Conservation (phyloP, 2,797 vertebrate genomes). For the Hippoglossus hippoglossus region DNA sequence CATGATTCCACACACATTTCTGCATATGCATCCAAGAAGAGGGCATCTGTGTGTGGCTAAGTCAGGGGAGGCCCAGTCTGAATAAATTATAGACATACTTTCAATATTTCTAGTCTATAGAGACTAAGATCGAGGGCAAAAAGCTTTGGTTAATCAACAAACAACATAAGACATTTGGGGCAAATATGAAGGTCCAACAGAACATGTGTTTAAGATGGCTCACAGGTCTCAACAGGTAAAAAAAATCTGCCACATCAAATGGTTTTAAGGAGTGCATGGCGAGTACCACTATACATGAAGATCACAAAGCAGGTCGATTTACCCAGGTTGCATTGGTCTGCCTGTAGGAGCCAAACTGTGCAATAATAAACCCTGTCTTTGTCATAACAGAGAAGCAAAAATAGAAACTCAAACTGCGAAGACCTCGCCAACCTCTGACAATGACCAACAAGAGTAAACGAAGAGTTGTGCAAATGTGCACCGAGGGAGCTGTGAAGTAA, state of each 20-base stretch:
- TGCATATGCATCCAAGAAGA: slow-evolving; percentile 75
- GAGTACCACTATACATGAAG: slow-evolving; percentile 60
- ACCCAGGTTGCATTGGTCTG: slow-evolving; percentile 49
- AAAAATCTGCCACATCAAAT: slow-evolving; percentile 37
- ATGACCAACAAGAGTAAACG: slow-evolving; percentile 61
- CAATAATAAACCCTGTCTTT: slow-evolving; percentile 54
- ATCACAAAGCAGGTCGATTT: slow-evolving; percentile 49
- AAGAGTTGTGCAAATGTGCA: slow-evolving; percentile 69
- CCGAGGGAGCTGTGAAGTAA: slow-evolving; percentile 71
- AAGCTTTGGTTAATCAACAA: slow-evolving; percentile 75
- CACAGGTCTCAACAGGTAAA: slow-evolving; percentile 42
- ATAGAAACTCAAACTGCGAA: slow-evolving; percentile 55
- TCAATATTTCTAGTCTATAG: slow-evolving; percentile 47
- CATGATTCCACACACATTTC: slow-evolving; percentile 70
- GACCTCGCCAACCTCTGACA: slow-evolving; percentile 55
- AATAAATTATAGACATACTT: slow-evolving; percentile 62
- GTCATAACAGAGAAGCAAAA: slow-evolving; percentile 52
- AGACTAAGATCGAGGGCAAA: slow-evolving; percentile 47
- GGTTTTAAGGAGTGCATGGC: slow-evolving; percentile 45
- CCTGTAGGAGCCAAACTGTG: slow-evolving; percentile 53
- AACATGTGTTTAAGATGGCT: slow-evolving; percentile 59
- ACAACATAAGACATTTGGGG: slow-evolving; percentile 56
- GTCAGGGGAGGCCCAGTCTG: slow-evolving; percentile 62
- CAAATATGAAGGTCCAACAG: slow-evolving; percentile 58
- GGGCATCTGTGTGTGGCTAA: slow-evolving; percentile 67